A percentile compares a stretch with the other conserved stretches of the same genome.
Evolutionary conservation across 2,797 vertebrate species (phyloP).

Genomic region (Okamejei kenojei): DNA sequence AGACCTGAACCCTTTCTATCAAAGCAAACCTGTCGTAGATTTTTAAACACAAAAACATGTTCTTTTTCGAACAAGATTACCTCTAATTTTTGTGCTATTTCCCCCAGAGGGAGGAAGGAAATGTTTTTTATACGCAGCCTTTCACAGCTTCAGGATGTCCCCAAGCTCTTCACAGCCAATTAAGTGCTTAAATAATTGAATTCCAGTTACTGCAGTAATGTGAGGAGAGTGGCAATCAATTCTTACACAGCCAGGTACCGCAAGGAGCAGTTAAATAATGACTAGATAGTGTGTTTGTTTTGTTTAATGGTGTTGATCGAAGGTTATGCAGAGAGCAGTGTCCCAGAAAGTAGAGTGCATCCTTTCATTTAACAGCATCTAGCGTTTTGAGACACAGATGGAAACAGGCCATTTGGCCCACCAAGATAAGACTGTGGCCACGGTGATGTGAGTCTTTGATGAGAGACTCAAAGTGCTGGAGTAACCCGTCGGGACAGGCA

Average conservation of each 20-base stretch:
- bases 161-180: not conserved
- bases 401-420: too few species aligned
- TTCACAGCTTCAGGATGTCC: not conserved
- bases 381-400: too few species aligned
- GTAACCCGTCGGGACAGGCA: too few species aligned
- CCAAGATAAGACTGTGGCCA: too few species aligned
- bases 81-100: not conserved
- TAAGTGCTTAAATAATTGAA: not conserved
- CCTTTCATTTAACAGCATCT: too few species aligned
- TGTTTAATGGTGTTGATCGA: not conserved
- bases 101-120: not conserved
- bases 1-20: too few species aligned
- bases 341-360: not conserved
- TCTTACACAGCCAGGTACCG: not conserved
- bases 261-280: not conserved
- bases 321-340: not conserved
- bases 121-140: not conserved
- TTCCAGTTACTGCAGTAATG: not conserved
- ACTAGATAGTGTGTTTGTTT: not conserved
- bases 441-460: too few species aligned
- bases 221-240: not conserved
- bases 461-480: too few species aligned
- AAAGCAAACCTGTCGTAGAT: too few species aligned
- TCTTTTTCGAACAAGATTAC: not conserved
- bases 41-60: too few species aligned